Conservation (phyloP, 2,888 invertebrate species). For the Drosophila neoperkinsi region DNA sequence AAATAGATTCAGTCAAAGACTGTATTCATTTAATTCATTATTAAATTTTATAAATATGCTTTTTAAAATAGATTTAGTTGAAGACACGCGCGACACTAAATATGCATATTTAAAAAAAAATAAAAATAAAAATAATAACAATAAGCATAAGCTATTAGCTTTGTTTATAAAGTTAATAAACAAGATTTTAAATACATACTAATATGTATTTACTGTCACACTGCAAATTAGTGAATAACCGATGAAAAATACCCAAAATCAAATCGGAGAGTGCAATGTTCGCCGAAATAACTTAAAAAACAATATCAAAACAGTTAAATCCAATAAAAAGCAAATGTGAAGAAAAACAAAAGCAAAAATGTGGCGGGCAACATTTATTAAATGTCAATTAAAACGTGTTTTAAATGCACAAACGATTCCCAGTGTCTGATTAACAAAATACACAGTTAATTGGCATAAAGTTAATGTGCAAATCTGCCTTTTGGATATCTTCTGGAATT, state of each 20-base stretch:
- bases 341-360: conserved; percentile 44
- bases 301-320: conserved; percentile 67
- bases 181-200: conserved; percentile 33
- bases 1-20: conserved; percentile 1
- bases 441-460: conserved; percentile 55
- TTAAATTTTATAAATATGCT: neutral
- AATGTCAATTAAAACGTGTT: conserved; percentile 79
- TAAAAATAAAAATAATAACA: neutral
- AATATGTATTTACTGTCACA: conserved; percentile 28
- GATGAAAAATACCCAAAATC: neutral
- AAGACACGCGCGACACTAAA: conserved; percentile 5
- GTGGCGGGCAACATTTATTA: conserved; percentile 68
- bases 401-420: conserved; percentile 63
- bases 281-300: conserved; percentile 40
- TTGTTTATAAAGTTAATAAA: conserved; percentile 30
- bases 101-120: neutral
- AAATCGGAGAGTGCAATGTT: conserved; percentile 54
- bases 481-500: conserved; percentile 19
- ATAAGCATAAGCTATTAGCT: conserved; percentile 11
- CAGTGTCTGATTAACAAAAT: conserved; percentile 21
- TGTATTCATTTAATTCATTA: neutral
- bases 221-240: conserved; percentile 29
- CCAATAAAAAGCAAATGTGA: conserved; percentile 31
- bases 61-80: neutral
- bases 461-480: conserved; percentile 26